These are phyloP conservation scores for Amphiprion percula DNA, from an alignment of 2,113 vertebrate species.

Conservation along the genomic window DNA sequence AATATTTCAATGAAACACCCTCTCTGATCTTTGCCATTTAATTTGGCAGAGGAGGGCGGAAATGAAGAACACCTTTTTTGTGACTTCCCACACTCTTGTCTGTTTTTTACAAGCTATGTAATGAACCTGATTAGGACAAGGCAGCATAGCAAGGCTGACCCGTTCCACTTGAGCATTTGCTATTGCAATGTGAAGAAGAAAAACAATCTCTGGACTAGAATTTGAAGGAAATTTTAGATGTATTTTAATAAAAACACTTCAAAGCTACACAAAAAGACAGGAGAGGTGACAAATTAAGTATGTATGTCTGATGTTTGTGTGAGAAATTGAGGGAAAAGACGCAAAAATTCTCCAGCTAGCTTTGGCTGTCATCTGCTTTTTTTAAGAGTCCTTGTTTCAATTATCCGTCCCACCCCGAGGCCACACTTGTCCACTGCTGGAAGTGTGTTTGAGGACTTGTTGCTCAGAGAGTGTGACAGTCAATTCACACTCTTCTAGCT, in stretches of 20 bases:
- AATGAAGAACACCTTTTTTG: slow-evolving; percentile 76
- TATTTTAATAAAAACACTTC: no score
- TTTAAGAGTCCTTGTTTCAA: slow-evolving; percentile 60
- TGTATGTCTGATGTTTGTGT: not conserved
- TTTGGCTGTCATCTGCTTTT: slow-evolving; percentile 31
- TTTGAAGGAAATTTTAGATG: no score
- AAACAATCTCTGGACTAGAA: not conserved
- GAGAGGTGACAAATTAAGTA: not conserved
- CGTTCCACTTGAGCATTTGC: not conserved
- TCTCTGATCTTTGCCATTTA: slow-evolving; percentile 74
- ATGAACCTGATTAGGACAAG: slow-evolving; percentile 53
- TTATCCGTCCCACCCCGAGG: slow-evolving; percentile 52
- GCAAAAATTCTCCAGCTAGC: slow-evolving; percentile 5
- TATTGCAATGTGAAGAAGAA: not conserved
- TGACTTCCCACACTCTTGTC: slow-evolving; percentile 70
- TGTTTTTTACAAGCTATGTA: slow-evolving; percentile 68
- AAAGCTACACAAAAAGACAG: not conserved
- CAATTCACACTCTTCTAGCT: slow-evolving; percentile 67
- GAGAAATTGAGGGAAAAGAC: not conserved
- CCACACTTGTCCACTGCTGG: slow-evolving; percentile 48
- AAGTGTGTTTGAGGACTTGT: slow-evolving; percentile 62
- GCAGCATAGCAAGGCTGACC: slow-evolving; percentile 5
- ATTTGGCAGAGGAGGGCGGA: slow-evolving; percentile 61
- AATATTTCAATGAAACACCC: slow-evolving; percentile 73
- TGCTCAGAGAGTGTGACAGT: slow-evolving; percentile 58